Conservation (phyloP, 2,113 vertebrate species). For the Cololabis saira region DNA sequence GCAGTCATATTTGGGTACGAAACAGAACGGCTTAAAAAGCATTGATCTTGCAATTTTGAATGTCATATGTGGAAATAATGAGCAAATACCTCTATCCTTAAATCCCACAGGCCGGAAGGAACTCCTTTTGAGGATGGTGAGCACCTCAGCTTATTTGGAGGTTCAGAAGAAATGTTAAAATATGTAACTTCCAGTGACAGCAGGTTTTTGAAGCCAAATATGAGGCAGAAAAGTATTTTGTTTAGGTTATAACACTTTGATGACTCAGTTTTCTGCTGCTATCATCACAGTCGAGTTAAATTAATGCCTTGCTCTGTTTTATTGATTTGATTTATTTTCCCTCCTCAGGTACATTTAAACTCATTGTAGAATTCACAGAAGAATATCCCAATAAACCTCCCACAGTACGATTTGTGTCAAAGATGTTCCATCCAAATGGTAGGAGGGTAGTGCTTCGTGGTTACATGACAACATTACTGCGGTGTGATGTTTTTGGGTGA, state of each 20-base stretch:
- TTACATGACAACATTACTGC: neutral
- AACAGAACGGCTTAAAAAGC: neutral
- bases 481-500: neutral
- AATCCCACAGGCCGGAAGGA: constrained; percentile 89
- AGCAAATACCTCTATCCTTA: constrained; percentile 18
- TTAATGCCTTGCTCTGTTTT: neutral
- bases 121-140: constrained; percentile 94
- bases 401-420: constrained; percentile 98
- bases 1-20: constrained; percentile 97
- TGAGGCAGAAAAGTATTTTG: neutral
- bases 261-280: neutral
- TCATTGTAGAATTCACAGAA: constrained; percentile 99
- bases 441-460: constrained; percentile 53
- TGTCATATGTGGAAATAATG: neutral
- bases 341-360: constrained; percentile 94
- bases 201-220: too few relatives aligned
- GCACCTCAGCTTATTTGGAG: neutral
- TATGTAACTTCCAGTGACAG: too few relatives aligned
- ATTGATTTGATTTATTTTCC: constrained; percentile 39
- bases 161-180: neutral
- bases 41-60: neutral
- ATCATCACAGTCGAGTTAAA: neutral
- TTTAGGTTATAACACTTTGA: neutral
- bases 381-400: constrained; percentile 99
- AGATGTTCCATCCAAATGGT: constrained; percentile 99